Evolutionary conservation across 2,888 invertebrate genomes (phyloP).

Genomic region (Athrips mouffetella): DNA sequence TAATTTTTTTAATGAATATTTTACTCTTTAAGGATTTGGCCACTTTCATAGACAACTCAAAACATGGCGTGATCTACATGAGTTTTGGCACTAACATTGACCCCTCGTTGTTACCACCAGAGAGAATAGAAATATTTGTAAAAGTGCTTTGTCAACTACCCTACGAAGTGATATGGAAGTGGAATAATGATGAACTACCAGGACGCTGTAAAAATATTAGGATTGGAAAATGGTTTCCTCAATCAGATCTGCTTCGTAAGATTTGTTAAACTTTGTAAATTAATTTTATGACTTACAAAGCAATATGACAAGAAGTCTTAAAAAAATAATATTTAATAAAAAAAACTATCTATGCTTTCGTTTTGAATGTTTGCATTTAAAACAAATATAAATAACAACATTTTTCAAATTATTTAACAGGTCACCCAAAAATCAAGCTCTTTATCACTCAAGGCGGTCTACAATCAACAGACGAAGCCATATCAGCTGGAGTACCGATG

Average conservation of each 20-base stretch:
- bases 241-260: conserved; percentile 45
- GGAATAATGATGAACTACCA: conserved; percentile 42
- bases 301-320: too few relatives aligned
- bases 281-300: too few relatives aligned
- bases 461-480: conserved; percentile 9
- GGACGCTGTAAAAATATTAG: conserved; percentile 41
- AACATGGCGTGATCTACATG: conserved; percentile 45
- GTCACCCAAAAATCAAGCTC: conserved; percentile 60
- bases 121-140: conserved; percentile 38
- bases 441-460: conserved; percentile 24
- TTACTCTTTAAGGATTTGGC: conserved; percentile 48
- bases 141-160: conserved; percentile 42
- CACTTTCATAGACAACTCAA: conserved; percentile 41
- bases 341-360: too few relatives aligned
- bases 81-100: conserved; percentile 53
- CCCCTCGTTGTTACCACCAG: conserved; percentile 35
- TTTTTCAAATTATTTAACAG: conserved; percentile 25
- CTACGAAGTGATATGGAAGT: conserved; percentile 53
- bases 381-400: too few relatives aligned
- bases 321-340: too few relatives aligned
- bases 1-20: too few relatives aligned
- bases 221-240: conserved; percentile 53
- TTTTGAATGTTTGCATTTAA: too few relatives aligned
- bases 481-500: conserved; percentile 1
- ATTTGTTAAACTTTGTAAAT: conserved; percentile 7